A percentile compares a stretch with the other conserved stretches of the same genome.
phyloP scores from a whole-genome alignment of 2,113 vertebrate species.

The Irena cyanogastra region DNA sequence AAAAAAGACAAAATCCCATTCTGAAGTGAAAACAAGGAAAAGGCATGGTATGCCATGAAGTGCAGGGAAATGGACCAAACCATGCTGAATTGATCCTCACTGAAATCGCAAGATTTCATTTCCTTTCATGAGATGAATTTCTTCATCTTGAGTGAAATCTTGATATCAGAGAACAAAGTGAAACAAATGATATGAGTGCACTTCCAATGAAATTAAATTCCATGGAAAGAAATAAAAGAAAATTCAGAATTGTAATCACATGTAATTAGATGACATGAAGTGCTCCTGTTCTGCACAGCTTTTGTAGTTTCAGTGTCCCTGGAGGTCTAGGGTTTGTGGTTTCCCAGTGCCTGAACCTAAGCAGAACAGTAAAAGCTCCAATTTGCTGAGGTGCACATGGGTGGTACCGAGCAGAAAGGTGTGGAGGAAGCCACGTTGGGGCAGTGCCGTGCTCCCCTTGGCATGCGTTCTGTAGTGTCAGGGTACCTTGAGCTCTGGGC shows the following conservation, averaged over 20 bases:
- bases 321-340: not conserved
- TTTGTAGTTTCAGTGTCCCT: not conserved
- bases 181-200: not conserved
- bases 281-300: not conserved
- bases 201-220: not conserved
- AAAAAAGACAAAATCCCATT: not conserved
- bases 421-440: not conserved
- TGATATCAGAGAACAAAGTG: not conserved
- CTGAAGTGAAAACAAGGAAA: not conserved
- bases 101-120: not conserved
- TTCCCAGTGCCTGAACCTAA: not conserved
- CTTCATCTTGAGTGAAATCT: not conserved
- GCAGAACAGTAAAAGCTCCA: not conserved
- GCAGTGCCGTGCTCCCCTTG: fast-evolving
- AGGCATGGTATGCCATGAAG: not conserved
- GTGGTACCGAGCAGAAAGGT: fast-evolving
- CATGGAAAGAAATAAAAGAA: not conserved
- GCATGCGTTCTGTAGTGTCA: no score
- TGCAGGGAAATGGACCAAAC: not conserved
- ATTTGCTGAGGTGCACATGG: not conserved
- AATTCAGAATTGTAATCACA: not conserved
- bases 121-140: not conserved
- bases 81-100: not conserved
- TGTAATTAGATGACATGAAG: not conserved
- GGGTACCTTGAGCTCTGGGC: not conserved